Base-by-base conservation (phyloP, 2,888 invertebrate species). In the Quadroppia sp. region DNA sequence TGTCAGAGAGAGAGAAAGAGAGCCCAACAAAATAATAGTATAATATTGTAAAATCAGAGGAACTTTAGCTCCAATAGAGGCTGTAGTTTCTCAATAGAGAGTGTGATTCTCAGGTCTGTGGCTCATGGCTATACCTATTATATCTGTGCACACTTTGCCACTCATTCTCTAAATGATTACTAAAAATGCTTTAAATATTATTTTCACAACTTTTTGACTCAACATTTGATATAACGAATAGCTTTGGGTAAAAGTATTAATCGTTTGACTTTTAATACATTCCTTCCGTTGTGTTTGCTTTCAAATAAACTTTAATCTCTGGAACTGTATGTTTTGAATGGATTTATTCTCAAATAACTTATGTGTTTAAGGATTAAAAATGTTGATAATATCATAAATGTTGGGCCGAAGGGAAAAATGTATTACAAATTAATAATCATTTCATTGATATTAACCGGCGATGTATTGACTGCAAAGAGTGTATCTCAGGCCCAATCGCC, bases 401-500 rank as follows among this genome's bases (percentile, higher is more conserved):
- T 53, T 53, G 20, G 53, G 20, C 53, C 23, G 13, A 53, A 53
- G 53, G 53, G 23, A 13, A 53, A 2, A 53, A 53, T 53, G 53
- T 53, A 23, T 53, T 53, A 25, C 25, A 20, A 23, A 53, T 23
- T 53, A 53, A 53, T 53, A 53, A 23, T 53, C 13, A 23, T 53
- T 36, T 36, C 6, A 25, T 53, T 53, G 20, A 23, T 53, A 53
- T 25, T 53, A 53, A 23, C 53, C 0, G 13, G 25, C 1, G 11
- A 1, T 23, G 53, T 11, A 25, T 53, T 7, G 11, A 59, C 30
- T 13, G 23, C 17, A 17, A 30, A 32, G 59, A 32, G 59, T 59
- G 30, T 28, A 59, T 30, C 30, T 73, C 75, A 76, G 11, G 75
- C 77, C 7, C 77, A 77, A 45, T 76, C 77, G 0, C 77, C 77